A percentile compares a stretch with the other conserved stretches of the same genome.
Evolutionary conservation across 2,113 vertebrate genomes (phyloP).

Genomic region (Scomber colias): DNA sequence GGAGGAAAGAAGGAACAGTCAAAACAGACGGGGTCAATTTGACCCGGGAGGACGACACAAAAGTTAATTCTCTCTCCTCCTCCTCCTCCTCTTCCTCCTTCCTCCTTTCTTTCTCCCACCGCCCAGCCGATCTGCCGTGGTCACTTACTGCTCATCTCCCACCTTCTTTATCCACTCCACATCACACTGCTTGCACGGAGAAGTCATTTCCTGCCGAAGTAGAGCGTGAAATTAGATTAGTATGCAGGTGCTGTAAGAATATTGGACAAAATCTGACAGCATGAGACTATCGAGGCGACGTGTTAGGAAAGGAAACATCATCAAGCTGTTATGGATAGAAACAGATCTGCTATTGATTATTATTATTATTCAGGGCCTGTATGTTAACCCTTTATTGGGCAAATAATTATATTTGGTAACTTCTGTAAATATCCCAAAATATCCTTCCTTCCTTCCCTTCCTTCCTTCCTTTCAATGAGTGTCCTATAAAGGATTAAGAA

Average conservation of each 20-base stretch:
- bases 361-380: neutral
- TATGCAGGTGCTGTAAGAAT: slow-evolving; percentile 62
- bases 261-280: slow-evolving; percentile 62
- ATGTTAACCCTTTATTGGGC: neutral
- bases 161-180: slow-evolving; percentile 99
- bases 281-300: slow-evolving; percentile 22
- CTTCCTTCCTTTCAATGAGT: too few species aligned
- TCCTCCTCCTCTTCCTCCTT: neutral
- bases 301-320: slow-evolving; percentile 5
- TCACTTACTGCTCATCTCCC: slow-evolving; percentile 98
- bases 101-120: neutral
- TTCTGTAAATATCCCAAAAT: too few species aligned
- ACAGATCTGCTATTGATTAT: neutral
- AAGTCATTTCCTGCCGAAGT: slow-evolving; percentile 89
- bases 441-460: too few species aligned
- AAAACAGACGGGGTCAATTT: too few species aligned
- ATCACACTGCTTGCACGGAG: slow-evolving; percentile 92
- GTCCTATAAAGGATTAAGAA: too few species aligned
- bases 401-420: too few species aligned
- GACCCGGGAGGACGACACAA: too few species aligned
- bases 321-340: neutral
- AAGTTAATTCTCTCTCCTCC: too few species aligned
- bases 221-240: slow-evolving; percentile 78
- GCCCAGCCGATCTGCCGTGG: slow-evolving; percentile 5
- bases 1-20: too few species aligned